Percentiles rank a stretch among this genome's conserved stretches.
Conservation (phyloP, 2,888 invertebrate species). For the Lobophora halterata region DNA sequence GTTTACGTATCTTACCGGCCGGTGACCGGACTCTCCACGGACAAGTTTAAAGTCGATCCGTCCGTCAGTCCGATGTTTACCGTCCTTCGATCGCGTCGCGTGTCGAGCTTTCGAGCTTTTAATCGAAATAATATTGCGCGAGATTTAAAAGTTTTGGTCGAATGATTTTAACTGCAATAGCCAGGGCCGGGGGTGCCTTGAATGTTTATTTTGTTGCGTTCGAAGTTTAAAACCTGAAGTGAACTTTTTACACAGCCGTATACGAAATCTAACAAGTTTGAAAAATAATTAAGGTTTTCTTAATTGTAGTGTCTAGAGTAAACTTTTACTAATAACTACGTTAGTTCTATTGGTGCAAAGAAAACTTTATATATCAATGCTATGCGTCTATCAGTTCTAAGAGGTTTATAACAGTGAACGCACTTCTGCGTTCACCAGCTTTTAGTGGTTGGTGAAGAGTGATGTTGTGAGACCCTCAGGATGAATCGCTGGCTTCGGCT, state of each 20-base stretch:
- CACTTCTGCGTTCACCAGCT: too few relatives aligned
- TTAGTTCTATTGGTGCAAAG: too few relatives aligned
- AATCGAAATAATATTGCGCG: conserved; percentile 34
- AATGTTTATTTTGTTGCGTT: not conserved
- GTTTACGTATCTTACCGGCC: conserved; percentile 29
- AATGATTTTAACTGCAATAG: not conserved
- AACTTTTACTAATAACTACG: too few relatives aligned
- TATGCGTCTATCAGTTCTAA: conserved; percentile 6
- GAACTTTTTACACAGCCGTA: not conserved
- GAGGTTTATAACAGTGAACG: too few relatives aligned
- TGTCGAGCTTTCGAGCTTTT: conserved; percentile 16
- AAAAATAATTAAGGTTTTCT: too few relatives aligned
- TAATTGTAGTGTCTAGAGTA: too few relatives aligned
- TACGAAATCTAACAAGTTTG: not conserved
- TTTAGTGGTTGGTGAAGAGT: conserved; percentile 41
- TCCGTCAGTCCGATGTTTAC: conserved; percentile 37
- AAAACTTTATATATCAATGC: too few relatives aligned
- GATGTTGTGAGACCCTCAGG: conserved; percentile 50
- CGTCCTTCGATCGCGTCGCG: conserved; percentile 25
- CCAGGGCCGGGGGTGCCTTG: not conserved
- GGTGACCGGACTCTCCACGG: conserved; percentile 37
- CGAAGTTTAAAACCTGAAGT: not conserved
- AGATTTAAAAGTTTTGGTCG: conserved; percentile 3
- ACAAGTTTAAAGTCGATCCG: conserved; percentile 15
- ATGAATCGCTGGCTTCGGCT: conserved; percentile 40